Evolutionary conservation across 1,140 invertebrate species (phyloP), one percentile per base, ranked within the genome.

Genomic region (Hyles vespertilio): DNA sequence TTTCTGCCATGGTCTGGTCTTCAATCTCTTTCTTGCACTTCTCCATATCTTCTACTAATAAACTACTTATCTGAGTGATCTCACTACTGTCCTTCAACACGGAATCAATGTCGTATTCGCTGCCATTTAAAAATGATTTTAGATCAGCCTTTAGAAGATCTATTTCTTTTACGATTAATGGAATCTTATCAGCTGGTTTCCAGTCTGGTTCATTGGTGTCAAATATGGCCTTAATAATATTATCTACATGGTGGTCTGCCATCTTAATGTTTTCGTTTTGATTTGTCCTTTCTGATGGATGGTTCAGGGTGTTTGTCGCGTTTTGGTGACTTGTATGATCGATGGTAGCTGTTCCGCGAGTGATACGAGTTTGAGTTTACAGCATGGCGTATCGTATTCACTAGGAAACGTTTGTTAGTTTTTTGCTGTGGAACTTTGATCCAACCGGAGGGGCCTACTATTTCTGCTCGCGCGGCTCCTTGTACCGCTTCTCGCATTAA

Each of bases 401-500:
- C 85, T 43, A 93, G 82, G 69, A 93, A 92, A 61, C 89, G 84
- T 86, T 92, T 92, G 67, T 92, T 92, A 8, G 92, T 80, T 67
- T 90, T 91, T 61, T 89, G 90, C 62, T 90, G 89, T 6, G 90
- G 90, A 36, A 71, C 77, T 78, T 91, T 92, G 22, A 92, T 76
- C 92, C 92, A 92, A 45, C 92, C 92, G 59, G 91, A 92, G 5
- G 92, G 92, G 11, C 92, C 92, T 63, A 92, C 90, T 52, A 91
- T 85, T 84, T 92, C 91, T 12, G 92, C 92, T 68, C 92, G 81
- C 59, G 87, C 89, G 46, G 91, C 91, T 49, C 92, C 92, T 70
- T 90, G 74, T 49, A 91, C 90, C 5, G 92, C 91, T 83, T 93
- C 92, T 67, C 92, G 84, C n/a, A 93, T 73, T 46, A 93, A 75